Evolutionary conservation across 2,888 invertebrate species (phyloP).

Genomic region (Lucinisca nassula): DNA sequence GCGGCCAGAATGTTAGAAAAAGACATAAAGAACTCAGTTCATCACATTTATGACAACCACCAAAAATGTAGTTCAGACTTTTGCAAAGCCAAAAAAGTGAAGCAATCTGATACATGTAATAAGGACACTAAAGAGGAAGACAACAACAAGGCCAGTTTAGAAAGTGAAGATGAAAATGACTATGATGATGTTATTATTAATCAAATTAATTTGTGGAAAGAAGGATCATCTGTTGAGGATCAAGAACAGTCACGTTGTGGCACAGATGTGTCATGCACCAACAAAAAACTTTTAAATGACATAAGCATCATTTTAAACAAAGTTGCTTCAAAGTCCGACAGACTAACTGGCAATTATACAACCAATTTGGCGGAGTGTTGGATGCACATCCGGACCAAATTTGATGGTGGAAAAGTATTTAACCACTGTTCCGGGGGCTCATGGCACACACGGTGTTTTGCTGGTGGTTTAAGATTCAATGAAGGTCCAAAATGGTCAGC

Average conservation of each 20-base stretch:
- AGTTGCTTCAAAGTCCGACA: slow-evolving; percentile 35
- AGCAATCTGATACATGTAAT: background rate
- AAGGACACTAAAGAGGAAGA: too few relatives aligned
- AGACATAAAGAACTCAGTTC: slow-evolving; percentile 55
- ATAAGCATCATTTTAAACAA: slow-evolving; percentile 15
- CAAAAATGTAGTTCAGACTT: slow-evolving; percentile 46
- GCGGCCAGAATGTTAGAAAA: slow-evolving; percentile 19
- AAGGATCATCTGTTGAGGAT: slow-evolving; percentile 26
- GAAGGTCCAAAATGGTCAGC: background rate
- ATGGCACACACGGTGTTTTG: slow-evolving; percentile 67
- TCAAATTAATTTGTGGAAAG: slow-evolving; percentile 28
- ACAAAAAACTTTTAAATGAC: slow-evolving; percentile 16
- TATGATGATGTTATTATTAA: background rate
- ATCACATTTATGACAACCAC: slow-evolving; percentile 56
- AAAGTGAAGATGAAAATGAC: background rate
- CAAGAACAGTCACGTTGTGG: slow-evolving; percentile 33
- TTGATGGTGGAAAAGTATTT: slow-evolving; percentile 67
- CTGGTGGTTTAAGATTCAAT: slow-evolving; percentile 17
- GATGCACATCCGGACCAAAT: slow-evolving; percentile 64
- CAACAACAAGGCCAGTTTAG: background rate
- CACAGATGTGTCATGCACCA: background rate
- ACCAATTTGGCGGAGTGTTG: slow-evolving; percentile 56
- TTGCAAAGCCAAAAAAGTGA: slow-evolving; percentile 36
- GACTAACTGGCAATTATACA: slow-evolving; percentile 49
- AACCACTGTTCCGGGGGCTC: slow-evolving; percentile 60